Conservation (phyloP, 2,113 vertebrate species). For the Dascyllus trimaculatus region DNA sequence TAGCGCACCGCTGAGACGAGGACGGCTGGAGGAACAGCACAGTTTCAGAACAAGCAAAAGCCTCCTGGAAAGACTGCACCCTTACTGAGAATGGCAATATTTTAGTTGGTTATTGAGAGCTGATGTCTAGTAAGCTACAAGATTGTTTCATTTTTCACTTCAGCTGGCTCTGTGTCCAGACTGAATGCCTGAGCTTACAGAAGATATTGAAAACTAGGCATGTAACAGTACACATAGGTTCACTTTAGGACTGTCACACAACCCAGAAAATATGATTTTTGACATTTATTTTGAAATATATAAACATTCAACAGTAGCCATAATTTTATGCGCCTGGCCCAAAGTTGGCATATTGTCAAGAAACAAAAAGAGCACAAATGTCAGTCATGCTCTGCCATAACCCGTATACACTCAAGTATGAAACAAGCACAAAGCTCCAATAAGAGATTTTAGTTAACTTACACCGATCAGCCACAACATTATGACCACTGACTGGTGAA, state of each 20-base stretch:
- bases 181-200: conserved; percentile 24
- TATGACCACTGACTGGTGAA: too few relatives aligned
- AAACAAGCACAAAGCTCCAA: too few relatives aligned
- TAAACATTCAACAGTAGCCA: neutral
- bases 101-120: conserved; percentile 46
- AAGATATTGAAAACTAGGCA: conserved; percentile 35
- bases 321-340: neutral
- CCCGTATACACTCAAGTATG: too few relatives aligned
- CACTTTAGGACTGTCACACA: neutral
- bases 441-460: too few relatives aligned
- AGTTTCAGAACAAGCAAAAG: conserved; percentile 47
- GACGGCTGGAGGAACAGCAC: conserved; percentile 52
- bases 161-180: conserved; percentile 17
- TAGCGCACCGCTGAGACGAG: conserved; percentile 61
- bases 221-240: neutral
- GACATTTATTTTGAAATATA: too few relatives aligned
- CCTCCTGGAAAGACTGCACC: conserved; percentile 36
- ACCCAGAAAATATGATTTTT: too few relatives aligned
- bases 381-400: too few relatives aligned
- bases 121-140: conserved; percentile 35
- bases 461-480: too few relatives aligned
- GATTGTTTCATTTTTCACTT: conserved; percentile 34
- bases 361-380: too few relatives aligned
- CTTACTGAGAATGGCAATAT: conserved; percentile 46
- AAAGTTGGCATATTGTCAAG: too few relatives aligned